Base-by-base conservation (phyloP, 2,113 vertebrate genomes). In the Eulacestoma nigropectus region DNA sequence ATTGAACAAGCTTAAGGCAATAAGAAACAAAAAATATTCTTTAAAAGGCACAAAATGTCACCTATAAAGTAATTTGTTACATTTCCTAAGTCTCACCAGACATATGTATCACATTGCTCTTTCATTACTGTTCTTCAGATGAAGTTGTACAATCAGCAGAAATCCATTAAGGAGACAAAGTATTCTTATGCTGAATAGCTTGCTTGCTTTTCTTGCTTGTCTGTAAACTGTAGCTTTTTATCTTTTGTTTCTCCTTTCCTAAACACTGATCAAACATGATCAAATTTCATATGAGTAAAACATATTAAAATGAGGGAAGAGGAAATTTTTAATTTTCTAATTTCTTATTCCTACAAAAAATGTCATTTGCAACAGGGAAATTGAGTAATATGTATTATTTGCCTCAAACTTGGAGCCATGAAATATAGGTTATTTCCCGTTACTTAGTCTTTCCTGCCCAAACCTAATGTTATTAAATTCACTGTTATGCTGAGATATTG, bases 91-190 rank as follows among this genome's bases (percentile, higher is more conserved):
- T 86, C 50, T 94, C 72, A 85, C 42, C 63, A 94, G 75, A 69
- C 35, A 23, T 52, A 69, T 77, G 60, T 83, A 83, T 76, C 82
- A 90, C 42, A 63, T 4, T 41, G 26, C 9, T 83, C n/a, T 76
- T 74, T 93, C 72, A 75, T 93, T 77, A 80, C 55, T 73, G 85
- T 56, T 90, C 87, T 90, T 42, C 75, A 86, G n/a, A 74, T 87
- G n/a, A 93, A 80, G 75, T 33, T 86, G 59, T 94, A 77, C 50
- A 41, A 74, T 67, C 82, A 77, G 42, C 39, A 93, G 59, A 96
- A 93, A 93, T 84, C 25, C 85, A 64, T 92, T 94, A 80, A 80
- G 56, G 44, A 94, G 82, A 90, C 35, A 74, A 96, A 96, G 47
- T 47, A 74, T 59, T 65, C n/a, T 75, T 70, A 8, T 2, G 0